These are phyloP conservation scores for Cephus pulcher DNA, from an alignment of 2,888 invertebrate species.

Conservation along the genomic window DNA sequence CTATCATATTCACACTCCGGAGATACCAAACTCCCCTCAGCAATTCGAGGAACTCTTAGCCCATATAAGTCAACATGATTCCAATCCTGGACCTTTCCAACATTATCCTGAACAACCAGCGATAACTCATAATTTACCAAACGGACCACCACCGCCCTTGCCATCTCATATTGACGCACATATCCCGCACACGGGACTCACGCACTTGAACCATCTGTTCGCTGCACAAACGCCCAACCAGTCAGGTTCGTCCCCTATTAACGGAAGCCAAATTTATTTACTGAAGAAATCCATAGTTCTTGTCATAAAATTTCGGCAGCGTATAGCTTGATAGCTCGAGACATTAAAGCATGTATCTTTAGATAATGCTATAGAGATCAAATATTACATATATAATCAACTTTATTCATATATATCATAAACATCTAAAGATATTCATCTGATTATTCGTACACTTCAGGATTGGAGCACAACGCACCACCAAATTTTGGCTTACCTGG, in stretches of 20 bases:
- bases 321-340: neutral
- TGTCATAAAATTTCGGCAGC: neutral
- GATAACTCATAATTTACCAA: slow-evolving; percentile 42
- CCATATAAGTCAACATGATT: slow-evolving; percentile 61
- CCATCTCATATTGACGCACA: slow-evolving; percentile 53
- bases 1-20: slow-evolving; percentile 59
- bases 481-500: slow-evolving; percentile 44
- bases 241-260: slow-evolving; percentile 61
- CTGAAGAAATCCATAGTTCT: neutral
- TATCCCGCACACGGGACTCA: slow-evolving; percentile 50
- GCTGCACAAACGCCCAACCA: slow-evolving; percentile 57
- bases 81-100: slow-evolving; percentile 56
- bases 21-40: slow-evolving; percentile 55
- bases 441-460: slow-evolving; percentile 34
- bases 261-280: slow-evolving; percentile 3
- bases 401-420: neutral
- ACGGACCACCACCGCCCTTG: slow-evolving; percentile 39
- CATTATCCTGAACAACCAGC: slow-evolving; percentile 53
- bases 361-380: neutral
- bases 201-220: slow-evolving; percentile 60
- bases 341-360: neutral
- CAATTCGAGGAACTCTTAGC: slow-evolving; percentile 62
- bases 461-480: slow-evolving; percentile 51
- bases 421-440: neutral
- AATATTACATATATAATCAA: neutral